These are phyloP conservation scores for Caerostris extrusa DNA, from an alignment of 1,140 invertebrate species.

Conservation along the genomic window DNA sequence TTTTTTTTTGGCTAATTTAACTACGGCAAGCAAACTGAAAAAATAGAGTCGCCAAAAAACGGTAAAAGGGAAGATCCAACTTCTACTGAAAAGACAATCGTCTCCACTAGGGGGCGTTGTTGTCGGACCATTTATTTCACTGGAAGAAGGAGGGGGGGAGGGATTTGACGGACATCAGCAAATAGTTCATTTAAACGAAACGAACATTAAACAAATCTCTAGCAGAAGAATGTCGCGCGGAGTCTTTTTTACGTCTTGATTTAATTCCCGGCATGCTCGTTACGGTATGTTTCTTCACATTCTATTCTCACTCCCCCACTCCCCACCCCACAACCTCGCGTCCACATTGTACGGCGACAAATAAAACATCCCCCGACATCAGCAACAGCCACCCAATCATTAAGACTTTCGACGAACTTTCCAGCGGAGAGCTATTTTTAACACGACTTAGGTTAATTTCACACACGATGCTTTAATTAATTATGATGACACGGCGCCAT, in stretches of 20 bases:
- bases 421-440: slow-evolving; percentile 39
- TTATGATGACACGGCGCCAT: slow-evolving; percentile 45
- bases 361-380: slow-evolving; percentile 45
- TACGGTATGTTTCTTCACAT: slow-evolving; percentile 14
- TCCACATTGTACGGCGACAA: background rate
- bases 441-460: slow-evolving; percentile 62
- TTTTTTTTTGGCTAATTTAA: background rate
- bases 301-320: background rate
- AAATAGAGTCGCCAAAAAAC: background rate
- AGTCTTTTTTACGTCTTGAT: slow-evolving; percentile 61
- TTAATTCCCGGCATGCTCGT: slow-evolving; percentile 51
- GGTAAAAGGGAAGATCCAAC: background rate
- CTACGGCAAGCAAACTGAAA: background rate
- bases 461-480: slow-evolving; percentile 53
- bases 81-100: background rate
- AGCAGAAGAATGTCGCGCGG: background rate
- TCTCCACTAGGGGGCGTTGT: slow-evolving; percentile 1
- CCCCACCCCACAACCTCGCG: background rate
- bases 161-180: slow-evolving; percentile 30
- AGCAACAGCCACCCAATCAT: slow-evolving; percentile 38
- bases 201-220: slow-evolving; percentile 63
- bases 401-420: slow-evolving; percentile 55
- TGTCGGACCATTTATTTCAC: background rate
- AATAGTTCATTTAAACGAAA: slow-evolving; percentile 59
- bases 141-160: background rate